These are phyloP conservation scores for Nannobrachium achirus DNA, from an alignment of 2,113 vertebrate genomes.

Conservation along the genomic window DNA sequence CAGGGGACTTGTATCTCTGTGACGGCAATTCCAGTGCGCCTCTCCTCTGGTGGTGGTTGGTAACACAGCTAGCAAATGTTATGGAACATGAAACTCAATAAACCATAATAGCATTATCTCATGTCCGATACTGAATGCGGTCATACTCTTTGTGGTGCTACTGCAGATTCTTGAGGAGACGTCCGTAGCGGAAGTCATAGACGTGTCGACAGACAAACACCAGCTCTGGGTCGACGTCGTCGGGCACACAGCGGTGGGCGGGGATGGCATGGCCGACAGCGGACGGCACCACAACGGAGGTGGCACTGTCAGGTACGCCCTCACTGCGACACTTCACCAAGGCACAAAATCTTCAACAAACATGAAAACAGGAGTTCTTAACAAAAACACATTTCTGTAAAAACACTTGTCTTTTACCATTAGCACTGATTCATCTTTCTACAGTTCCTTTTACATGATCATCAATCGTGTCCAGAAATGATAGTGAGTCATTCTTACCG, in stretches of 20 bases:
- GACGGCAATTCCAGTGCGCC: conserved; percentile 20
- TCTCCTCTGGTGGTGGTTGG: conserved; percentile 46
- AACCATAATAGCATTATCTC: conserved; percentile 19
- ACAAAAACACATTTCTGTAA: not conserved
- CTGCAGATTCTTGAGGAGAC: conserved; percentile 98
- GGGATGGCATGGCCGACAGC: conserved; percentile 88
- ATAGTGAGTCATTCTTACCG: conserved; percentile 80
- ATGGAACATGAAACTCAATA: conserved; percentile 25
- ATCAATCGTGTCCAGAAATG: not conserved
- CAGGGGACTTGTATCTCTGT: not conserved
- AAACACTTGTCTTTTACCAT: too few relatives aligned
- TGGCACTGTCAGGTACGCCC: conserved; percentile 83
- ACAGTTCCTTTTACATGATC: too few relatives aligned
- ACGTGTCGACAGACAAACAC: conserved; percentile 98
- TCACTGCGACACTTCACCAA: conserved; percentile 95
- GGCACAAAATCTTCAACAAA: conserved; percentile 93
- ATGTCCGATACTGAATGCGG: not conserved
- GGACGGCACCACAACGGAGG: conserved; percentile 89
- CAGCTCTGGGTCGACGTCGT: conserved; percentile 93
- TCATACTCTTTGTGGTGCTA: conserved; percentile 74
- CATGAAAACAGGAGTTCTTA: conserved; percentile 3
- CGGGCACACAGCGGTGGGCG: conserved; percentile 92
- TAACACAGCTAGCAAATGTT: conserved; percentile 23
- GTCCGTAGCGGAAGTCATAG: conserved; percentile 97
- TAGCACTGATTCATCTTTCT: not conserved